Conservation (phyloP, 2,113 vertebrate genomes). For the Lepus timidus region DNA sequence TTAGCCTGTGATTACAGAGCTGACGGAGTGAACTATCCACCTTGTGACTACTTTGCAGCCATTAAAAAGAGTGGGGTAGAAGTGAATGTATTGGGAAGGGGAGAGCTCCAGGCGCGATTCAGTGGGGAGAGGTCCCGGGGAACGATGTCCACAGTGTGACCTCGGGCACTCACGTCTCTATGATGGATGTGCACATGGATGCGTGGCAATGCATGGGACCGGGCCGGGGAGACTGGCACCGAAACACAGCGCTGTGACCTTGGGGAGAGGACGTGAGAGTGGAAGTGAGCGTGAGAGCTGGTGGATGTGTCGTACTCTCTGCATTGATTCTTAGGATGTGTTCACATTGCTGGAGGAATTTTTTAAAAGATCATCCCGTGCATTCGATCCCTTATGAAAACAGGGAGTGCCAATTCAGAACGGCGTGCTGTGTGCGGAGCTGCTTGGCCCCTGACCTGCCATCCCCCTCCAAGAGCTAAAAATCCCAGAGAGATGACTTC, state of each 20-base stretch:
- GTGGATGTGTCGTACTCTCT: background rate
- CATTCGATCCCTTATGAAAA: background rate
- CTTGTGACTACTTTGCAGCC: background rate
- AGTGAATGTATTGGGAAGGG: background rate
- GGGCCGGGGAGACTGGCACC: background rate
- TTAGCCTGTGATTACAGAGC: background rate
- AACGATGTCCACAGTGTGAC: background rate
- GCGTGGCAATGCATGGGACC: background rate
- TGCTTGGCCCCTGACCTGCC: background rate
- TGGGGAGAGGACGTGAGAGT: background rate
- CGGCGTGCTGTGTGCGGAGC: background rate
- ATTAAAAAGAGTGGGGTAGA: slow-evolving; percentile 9
- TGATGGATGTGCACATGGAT: background rate
- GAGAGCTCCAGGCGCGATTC: background rate
- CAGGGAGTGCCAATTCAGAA: background rate
- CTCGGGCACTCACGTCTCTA: background rate
- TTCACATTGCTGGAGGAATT: background rate
- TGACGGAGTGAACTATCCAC: background rate
- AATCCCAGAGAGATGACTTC: background rate
- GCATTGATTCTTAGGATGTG: background rate
- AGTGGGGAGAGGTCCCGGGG: background rate
- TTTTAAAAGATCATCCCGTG: slow-evolving; percentile 5
- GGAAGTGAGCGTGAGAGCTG: background rate
- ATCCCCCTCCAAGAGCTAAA: background rate
- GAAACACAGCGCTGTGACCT: background rate